Base-by-base conservation (phyloP, 1,140 invertebrate genomes). In the Sweltsa coloradensis region DNA sequence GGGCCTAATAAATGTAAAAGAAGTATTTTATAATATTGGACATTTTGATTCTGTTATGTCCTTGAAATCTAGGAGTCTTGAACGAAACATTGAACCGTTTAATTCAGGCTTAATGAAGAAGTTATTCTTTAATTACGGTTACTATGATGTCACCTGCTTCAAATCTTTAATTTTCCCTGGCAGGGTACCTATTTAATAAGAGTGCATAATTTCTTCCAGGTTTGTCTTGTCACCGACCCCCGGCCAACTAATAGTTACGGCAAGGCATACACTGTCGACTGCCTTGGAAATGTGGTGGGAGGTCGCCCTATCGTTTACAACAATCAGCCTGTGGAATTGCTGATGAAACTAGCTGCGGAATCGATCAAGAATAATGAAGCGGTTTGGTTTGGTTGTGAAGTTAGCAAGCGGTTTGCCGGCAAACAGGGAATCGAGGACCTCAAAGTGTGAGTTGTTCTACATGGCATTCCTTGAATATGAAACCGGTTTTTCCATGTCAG, bases 341-440 rank as follows among this genome's bases (percentile, higher is more conserved):
- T 93, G 1, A 76, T 89, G 56, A 74, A 84, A 57, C 67, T 79
- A 3, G 78, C 82, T 1, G 79, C 77, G 9, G 78, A 83, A 49
- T 87, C 84, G 26, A 83, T 94, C 34, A 78, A 82, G 54, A 72
- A 75, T 9, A 82, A 83, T 27, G 87, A 92, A 61, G 75, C 88
- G 5, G 88, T 94, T 1, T 93, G 89, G 89, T 93, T 92, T 64
- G 89, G 90, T n/a, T 91, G 85, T 62, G 88, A 94, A 61, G 85
- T 92, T 13, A 75, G 73, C 40, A 90, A 90, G 65, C 65, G 83
- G 42, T 84, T 87, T 58, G 76, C 80, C 39, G 65, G 72, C n/a
- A 89, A 90, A 57, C 74, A 78, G 45, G 89, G 88, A n/a, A 73
- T 89, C 22, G 74, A 84, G 53, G 88, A 90, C 64, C 58, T 88